These are phyloP conservation scores for Lanius collurio DNA, from an alignment of 2,113 vertebrate species.

Conservation along the genomic window DNA sequence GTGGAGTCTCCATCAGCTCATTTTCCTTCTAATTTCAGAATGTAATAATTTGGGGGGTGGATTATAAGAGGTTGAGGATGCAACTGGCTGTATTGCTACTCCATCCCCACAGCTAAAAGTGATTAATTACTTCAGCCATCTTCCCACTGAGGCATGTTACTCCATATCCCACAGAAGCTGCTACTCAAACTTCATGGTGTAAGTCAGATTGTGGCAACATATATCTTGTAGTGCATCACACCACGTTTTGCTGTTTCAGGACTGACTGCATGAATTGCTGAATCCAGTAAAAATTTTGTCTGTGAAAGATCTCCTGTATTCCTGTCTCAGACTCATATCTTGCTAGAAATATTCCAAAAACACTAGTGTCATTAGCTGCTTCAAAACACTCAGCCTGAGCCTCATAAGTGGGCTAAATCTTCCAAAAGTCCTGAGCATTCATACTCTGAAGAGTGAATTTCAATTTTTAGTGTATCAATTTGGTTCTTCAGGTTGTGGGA, in stretches of 20 bases:
- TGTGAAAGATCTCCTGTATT: not conserved
- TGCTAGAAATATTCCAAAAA: not conserved
- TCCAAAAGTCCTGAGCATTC: not conserved
- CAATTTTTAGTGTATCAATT: not conserved
- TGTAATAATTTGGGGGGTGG: accelerated
- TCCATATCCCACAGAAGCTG: not conserved
- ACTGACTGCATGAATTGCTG: not conserved
- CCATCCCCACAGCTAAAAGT: not conserved
- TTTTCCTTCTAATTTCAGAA: not conserved
- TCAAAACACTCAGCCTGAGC: not conserved
- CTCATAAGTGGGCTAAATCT: not conserved
- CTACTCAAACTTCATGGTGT: not conserved
- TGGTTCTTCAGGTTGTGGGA: not conserved
- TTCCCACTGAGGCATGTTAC: not conserved
- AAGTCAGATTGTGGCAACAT: not conserved
- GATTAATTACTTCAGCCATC: not conserved
- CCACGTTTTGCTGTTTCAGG: not conserved
- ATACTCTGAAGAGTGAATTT: not conserved
- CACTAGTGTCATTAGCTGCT: not conserved
- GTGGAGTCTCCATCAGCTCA: not conserved
- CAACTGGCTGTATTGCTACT: not conserved
- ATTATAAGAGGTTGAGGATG: not conserved
- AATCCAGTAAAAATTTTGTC: not conserved
- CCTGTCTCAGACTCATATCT: not conserved
- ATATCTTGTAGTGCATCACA: not conserved